Percentiles rank a stretch among this genome's conserved stretches.
Conservation (phyloP, 2,797 vertebrate genomes). For the Menidia menidia region DNA sequence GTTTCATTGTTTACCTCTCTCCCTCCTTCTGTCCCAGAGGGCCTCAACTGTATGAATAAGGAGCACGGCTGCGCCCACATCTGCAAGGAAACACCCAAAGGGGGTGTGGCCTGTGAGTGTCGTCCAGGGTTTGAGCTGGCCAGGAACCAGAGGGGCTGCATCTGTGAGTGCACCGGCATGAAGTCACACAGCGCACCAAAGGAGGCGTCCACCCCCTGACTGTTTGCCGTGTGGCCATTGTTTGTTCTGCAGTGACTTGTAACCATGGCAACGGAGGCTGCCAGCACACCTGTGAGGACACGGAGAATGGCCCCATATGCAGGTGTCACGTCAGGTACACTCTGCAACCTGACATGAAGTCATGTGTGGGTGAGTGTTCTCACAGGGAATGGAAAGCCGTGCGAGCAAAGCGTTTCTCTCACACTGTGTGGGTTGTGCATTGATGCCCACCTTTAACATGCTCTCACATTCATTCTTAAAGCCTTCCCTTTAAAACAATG, state of each 20-base stretch:
- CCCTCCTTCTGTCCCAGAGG: constrained; percentile 87
- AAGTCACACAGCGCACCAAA: constrained; percentile 6
- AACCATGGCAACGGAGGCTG: constrained; percentile 97
- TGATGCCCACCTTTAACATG: neutral
- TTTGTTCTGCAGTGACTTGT: constrained; percentile 89
- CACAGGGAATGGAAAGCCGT: neutral
- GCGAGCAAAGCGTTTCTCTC: neutral
- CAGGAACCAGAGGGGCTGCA: constrained; percentile 94
- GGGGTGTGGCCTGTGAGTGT: constrained; percentile 94
- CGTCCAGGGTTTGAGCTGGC: constrained; percentile 96
- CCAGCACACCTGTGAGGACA: constrained; percentile 96
- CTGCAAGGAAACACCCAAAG: constrained; percentile 95
- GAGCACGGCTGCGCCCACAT: constrained; percentile 97
- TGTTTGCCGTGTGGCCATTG: constrained; percentile 30
- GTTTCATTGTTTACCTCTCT: constrained; percentile 77
- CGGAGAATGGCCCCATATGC: constrained; percentile 90
- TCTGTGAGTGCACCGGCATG: constrained; percentile 84
- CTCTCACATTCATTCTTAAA: neutral
- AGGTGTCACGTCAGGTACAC: constrained; percentile 92
- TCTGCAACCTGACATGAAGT: constrained; percentile 88
- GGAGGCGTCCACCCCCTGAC: constrained; percentile 8
- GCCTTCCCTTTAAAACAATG: no score
- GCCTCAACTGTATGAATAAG: constrained; percentile 99
- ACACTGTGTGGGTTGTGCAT: neutral
- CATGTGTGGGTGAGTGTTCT: constrained; percentile 90